Conservation (phyloP, 1,140 invertebrate species). For the Ceratina australensis region DNA sequence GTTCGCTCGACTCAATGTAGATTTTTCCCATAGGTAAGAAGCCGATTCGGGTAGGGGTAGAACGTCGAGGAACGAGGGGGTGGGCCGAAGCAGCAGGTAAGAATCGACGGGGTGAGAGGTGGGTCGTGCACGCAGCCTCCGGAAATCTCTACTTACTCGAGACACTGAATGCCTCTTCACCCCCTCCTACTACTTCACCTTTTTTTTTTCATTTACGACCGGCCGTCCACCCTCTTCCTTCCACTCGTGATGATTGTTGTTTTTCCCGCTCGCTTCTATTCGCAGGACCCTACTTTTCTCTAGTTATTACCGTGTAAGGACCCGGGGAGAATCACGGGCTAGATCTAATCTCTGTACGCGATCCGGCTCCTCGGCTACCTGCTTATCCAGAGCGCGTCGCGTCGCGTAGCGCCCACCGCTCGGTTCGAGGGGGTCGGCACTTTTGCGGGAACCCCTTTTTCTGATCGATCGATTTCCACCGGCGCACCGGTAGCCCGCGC, state of each 20-base stretch:
- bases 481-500: neutral
- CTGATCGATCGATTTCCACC: slow-evolving; percentile 45
- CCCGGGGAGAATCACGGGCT: slow-evolving; percentile 66
- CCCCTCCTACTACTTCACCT: neutral
- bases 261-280: slow-evolving; percentile 28
- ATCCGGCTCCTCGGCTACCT: slow-evolving; percentile 15
- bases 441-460: slow-evolving; percentile 15
- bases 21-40: slow-evolving; percentile 71
- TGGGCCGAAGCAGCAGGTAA: slow-evolving; percentile 56
- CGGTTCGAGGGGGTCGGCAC: slow-evolving; percentile 12
- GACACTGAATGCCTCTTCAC: slow-evolving; percentile 68
- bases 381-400: slow-evolving; percentile 17
- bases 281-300: slow-evolving; percentile 37
- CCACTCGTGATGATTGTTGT: slow-evolving; percentile 19
- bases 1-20: slow-evolving; percentile 68
- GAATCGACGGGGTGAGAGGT: slow-evolving; percentile 60
- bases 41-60: neutral
- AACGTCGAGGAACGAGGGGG: slow-evolving; percentile 1
- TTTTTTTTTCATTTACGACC: slow-evolving; percentile 19
- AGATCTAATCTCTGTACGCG: slow-evolving; percentile 57
- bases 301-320: slow-evolving; percentile 54
- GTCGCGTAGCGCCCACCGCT: slow-evolving; percentile 4
- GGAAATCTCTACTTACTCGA: slow-evolving; percentile 77
- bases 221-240: slow-evolving; percentile 8
- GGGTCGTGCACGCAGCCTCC: slow-evolving; percentile 64